A percentile compares a stretch with the other conserved stretches of the same genome.
phyloP scores from a whole-genome alignment of 2,888 invertebrate species.

The Pantelozetes paolii region DNA sequence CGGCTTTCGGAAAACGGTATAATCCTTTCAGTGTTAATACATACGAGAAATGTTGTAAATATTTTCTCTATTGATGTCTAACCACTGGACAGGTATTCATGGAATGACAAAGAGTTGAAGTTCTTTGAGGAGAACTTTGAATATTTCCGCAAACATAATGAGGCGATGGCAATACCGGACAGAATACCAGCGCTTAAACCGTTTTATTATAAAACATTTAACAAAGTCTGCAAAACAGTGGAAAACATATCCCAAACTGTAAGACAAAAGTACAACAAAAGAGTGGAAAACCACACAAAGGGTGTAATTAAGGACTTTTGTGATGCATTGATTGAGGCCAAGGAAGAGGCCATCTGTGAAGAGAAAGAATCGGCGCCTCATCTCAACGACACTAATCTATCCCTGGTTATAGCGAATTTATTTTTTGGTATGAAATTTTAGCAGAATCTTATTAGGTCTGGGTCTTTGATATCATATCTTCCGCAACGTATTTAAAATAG shows the following conservation, averaged over 20 bases:
- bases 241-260: background rate
- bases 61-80: background rate
- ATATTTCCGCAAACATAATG: background rate
- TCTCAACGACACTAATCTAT: background rate
- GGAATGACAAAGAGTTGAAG: background rate
- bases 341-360: slow-evolving; percentile 7
- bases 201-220: background rate
- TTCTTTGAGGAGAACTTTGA: slow-evolving; percentile 3
- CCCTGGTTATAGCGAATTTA: slow-evolving; percentile 17
- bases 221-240: background rate
- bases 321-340: slow-evolving; percentile 28
- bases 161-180: background rate
- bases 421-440: slow-evolving; percentile 35
- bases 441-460: too few species aligned
- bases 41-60: too few species aligned
- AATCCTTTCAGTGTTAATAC: too few species aligned
- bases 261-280: background rate
- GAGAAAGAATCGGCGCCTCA: slow-evolving; percentile 5
- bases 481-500: too few species aligned
- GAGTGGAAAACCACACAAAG: slow-evolving; percentile 59
- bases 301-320: slow-evolving; percentile 67
- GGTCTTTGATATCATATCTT: too few species aligned
- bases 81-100: background rate
- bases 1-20: slow-evolving; percentile 36
- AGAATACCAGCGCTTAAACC: background rate